Conservation (phyloP, 2,797 vertebrate genomes). For the Anolis apletophallus region DNA sequence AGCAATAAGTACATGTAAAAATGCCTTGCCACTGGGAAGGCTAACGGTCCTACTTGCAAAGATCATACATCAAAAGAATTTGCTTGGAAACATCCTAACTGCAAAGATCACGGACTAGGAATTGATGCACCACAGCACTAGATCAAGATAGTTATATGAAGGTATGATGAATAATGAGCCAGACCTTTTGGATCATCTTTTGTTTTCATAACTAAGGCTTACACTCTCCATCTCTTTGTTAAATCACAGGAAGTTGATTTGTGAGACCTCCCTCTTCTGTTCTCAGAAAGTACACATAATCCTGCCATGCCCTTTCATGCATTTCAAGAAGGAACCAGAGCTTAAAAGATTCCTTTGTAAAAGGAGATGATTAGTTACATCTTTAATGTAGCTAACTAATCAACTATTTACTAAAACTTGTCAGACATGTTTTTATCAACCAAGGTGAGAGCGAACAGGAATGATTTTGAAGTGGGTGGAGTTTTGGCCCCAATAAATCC, state of each 20-base stretch:
- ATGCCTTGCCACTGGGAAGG: background rate
- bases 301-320: background rate
- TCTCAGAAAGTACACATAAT: background rate
- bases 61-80: background rate
- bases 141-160: background rate
- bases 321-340: background rate
- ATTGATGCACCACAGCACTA: conserved; percentile 13
- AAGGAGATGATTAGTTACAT: background rate
- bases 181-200: background rate
- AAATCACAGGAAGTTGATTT: background rate
- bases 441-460: too few species aligned
- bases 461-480: too few species aligned
- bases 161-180: background rate
- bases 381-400: background rate
- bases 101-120: conserved; percentile 1
- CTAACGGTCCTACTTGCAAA: background rate
- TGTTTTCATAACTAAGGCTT: background rate
- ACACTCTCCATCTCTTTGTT: background rate
- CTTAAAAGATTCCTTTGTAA: background rate
- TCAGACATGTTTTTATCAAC: too few species aligned
- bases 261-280: background rate
- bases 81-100: background rate
- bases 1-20: background rate
- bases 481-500: too few species aligned
- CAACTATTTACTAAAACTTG: background rate